Percentiles rank a stretch among this genome's conserved stretches.
phyloP scores from a whole-genome alignment of 2,797 vertebrate species.

The Borostomias antarcticus region DNA sequence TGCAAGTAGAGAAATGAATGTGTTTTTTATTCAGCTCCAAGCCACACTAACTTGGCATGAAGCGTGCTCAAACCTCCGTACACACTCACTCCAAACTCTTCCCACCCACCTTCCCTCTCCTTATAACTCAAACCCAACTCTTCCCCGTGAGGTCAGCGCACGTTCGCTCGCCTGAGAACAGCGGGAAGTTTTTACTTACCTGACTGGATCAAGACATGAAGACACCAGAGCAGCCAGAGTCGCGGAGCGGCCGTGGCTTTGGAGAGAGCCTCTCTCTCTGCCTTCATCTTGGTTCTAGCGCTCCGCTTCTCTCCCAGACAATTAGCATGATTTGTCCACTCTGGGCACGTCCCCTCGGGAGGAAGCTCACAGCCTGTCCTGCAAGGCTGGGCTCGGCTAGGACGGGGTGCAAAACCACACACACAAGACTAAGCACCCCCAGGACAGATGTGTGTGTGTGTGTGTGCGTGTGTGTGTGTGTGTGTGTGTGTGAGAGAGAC shows the following conservation, averaged over 20 bases:
- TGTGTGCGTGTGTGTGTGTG: constrained; percentile 30
- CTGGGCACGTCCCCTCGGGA: constrained; percentile 84
- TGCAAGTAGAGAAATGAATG: neutral
- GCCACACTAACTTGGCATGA: neutral
- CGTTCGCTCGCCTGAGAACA: neutral
- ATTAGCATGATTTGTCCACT: constrained; percentile 86
- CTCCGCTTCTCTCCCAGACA: constrained; percentile 77
- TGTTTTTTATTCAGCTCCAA: neutral
- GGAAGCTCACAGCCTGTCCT: constrained; percentile 79
- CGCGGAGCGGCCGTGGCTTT: constrained; percentile 62
- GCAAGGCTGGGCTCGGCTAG: constrained; percentile 71
- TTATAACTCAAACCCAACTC: no score
- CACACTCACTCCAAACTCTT: neutral
- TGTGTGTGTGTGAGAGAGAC: constrained; percentile 17
- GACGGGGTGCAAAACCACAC: constrained; percentile 75
- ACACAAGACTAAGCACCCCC: constrained; percentile 69
- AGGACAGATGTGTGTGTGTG: constrained; percentile 36
- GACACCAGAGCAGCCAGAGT: constrained; percentile 73
- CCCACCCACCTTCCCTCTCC: neutral
- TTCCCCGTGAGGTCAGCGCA: neutral
- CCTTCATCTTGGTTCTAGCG: constrained; percentile 89
- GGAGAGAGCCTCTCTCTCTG: constrained; percentile 74
- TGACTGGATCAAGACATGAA: constrained; percentile 75
- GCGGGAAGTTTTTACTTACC: constrained; percentile 72
- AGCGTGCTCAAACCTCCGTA: neutral